Evolutionary conservation across 2,113 vertebrate species (phyloP), one percentile per base, ranked within the genome.

Genomic region (Silurus asotus): DNA sequence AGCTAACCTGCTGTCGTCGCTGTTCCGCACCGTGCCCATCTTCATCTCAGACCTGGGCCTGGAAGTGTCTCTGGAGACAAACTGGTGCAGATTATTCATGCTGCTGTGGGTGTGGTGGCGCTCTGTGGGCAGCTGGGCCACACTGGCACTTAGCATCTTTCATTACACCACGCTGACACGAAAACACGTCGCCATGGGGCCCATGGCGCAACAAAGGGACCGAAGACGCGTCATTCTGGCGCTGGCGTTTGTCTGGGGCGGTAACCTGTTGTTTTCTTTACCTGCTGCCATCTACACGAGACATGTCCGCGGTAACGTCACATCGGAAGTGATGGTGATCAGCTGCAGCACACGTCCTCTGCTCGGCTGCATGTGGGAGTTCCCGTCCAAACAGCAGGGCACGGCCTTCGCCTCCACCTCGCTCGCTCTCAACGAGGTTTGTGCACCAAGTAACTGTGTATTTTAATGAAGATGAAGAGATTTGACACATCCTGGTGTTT

Each of bases 31-130:
- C 0, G 92, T 95, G 67, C 95, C 95, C 61, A 95, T 96, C 84
- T 96, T 96, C 62, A 88, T 94, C 77, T 95, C 94, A 0, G 94
- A 95, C 85, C 90, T 95, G 86, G 95, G 95, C 45, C 67, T 95
- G 89, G 83, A 93, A 11, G 88, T 95, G 75, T 92, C 88, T 3
- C 90, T 96, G 86, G 91, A 93, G 14, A 81, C 92, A 0, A 87
- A 85, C 53, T 94, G 94, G 93, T 96, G 95, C 77, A 49, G 93
- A 19, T 23, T 95, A 84, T 95, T 96, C 89, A 96, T 96, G 95
- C 89, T 95, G 61, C 89, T 95, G 83, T 96, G 95, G 95, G 94
- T 96, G 80, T 95, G 95, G 95, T 95, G 94, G 94, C 91, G 95
- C 61, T 92, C 93, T 0, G 94, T 95, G 84, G 92, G 95, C 77